A percentile compares a stretch with the other conserved stretches of the same genome.
Evolutionary conservation across 1,140 invertebrate genomes (phyloP).

Genomic region (Ectropis grisescens): DNA sequence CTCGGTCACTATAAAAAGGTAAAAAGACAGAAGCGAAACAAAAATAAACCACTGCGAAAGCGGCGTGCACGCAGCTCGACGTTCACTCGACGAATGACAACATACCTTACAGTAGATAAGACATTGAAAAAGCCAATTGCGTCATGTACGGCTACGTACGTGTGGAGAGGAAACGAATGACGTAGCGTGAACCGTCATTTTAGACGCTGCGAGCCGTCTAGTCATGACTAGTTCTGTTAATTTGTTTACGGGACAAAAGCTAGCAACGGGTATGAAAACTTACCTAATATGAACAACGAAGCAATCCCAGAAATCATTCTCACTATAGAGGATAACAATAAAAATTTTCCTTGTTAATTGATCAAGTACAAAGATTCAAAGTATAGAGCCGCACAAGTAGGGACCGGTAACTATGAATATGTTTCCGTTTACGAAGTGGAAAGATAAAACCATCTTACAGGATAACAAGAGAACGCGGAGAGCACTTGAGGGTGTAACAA

Average conservation of each 20-base stretch:
- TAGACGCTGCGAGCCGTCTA: constrained; percentile 39
- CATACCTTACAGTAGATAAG: constrained; percentile 62
- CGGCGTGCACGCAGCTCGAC: constrained; percentile 48
- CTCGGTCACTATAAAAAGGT: constrained; percentile 43
- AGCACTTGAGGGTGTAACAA: constrained; percentile 32
- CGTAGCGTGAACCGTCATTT: constrained; percentile 54
- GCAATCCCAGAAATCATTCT: too few relatives aligned
- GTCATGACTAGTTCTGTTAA: constrained; percentile 38
- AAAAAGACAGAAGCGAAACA: constrained; percentile 54
- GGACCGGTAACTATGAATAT: too few relatives aligned
- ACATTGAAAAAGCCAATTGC: constrained; percentile 69
- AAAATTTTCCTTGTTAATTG: too few relatives aligned
- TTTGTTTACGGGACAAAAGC: constrained; percentile 47
- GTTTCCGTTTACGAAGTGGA: too few relatives aligned
- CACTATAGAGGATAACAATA: too few relatives aligned
- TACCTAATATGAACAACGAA: constrained; percentile 2
- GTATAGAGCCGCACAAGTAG: too few relatives aligned
- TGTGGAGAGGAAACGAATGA: constrained; percentile 57
- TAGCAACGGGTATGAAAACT: too few relatives aligned
- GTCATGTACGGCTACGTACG: constrained; percentile 61
- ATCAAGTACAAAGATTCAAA: too few relatives aligned
- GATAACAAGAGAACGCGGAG: constrained; percentile 20
- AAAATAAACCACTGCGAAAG: constrained; percentile 30
- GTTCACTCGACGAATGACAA: constrained; percentile 58
- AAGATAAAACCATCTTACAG: constrained; percentile 7